These are phyloP conservation scores for Spodoptera frugiperda DNA, from an alignment of 1,140 invertebrate species.

Conservation along the genomic window DNA sequence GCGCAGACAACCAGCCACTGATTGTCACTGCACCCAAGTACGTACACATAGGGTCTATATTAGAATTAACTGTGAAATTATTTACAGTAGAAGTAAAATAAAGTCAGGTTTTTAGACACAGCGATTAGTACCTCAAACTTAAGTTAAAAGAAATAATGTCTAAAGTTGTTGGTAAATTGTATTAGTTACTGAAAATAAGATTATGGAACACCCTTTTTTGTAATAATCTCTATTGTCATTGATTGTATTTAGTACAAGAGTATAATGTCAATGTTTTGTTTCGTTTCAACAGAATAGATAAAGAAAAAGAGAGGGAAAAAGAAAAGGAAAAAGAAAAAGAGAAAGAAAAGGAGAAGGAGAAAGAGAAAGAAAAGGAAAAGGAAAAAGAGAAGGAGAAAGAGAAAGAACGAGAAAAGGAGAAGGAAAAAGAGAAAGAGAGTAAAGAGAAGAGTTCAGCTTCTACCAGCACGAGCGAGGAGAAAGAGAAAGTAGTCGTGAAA, in stretches of 20 bases:
- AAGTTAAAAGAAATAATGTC: too few species aligned
- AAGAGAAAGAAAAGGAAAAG: conserved; percentile 67
- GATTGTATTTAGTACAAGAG: too few species aligned
- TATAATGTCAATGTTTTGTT: too few species aligned
- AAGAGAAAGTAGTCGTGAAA: conserved; percentile 73
- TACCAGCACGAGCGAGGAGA: conserved; percentile 68
- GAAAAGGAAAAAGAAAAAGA: conserved; percentile 79
- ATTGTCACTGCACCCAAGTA: conserved; percentile 72
- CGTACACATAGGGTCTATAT: conserved; percentile 49
- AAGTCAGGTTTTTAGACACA: too few species aligned
- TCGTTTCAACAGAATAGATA: conserved; percentile 33
- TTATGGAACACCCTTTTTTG: too few species aligned
- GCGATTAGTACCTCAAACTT: too few species aligned
- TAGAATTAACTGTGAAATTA: too few species aligned
- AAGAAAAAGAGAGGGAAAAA: conserved; percentile 64
- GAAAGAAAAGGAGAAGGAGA: conserved; percentile 76
- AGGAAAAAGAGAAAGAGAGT: conserved; percentile 61
- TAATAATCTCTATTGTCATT: too few species aligned
- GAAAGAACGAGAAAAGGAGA: conserved; percentile 74
- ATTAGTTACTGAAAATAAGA: too few species aligned
- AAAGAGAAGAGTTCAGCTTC: conserved; percentile 68
- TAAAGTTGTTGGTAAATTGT: too few species aligned
- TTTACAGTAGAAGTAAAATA: too few species aligned
- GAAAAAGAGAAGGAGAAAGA: conserved; percentile 68
- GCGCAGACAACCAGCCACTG: conserved; percentile 79